Percentiles rank a stretch among this genome's conserved stretches.
phyloP scores from a whole-genome alignment of 2,113 vertebrate species.

The Glaucidium brasilianum region DNA sequence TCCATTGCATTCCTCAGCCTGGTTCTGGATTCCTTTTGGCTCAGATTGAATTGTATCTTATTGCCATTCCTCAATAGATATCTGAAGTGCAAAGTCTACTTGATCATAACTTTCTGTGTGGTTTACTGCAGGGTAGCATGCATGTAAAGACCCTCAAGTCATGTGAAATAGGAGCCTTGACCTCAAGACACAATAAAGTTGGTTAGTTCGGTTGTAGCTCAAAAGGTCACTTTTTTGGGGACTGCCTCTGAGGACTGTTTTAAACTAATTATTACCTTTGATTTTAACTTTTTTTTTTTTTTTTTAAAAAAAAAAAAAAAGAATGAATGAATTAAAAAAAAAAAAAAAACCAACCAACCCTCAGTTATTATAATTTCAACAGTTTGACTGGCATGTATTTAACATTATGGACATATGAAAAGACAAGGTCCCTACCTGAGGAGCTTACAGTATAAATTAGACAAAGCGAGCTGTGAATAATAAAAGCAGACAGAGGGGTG shows the following conservation, averaged over 20 bases:
- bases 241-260: slow-evolving; percentile 44
- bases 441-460: slow-evolving; percentile 28
- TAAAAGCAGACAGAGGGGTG: not conserved
- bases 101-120: slow-evolving; percentile 42
- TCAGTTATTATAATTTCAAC: slow-evolving; percentile 8
- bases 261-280: slow-evolving; percentile 61
- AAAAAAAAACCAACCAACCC: too few species aligned
- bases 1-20: slow-evolving; percentile 33
- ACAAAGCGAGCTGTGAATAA: slow-evolving; percentile 12
- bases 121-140: slow-evolving; percentile 34
- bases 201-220: slow-evolving; percentile 41
- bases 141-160: slow-evolving; percentile 51
- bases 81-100: slow-evolving; percentile 34
- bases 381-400: slow-evolving; percentile 36
- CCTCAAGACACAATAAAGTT: slow-evolving; percentile 56
- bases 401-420: slow-evolving; percentile 7
- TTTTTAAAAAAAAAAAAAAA: not conserved
- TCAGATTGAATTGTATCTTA: slow-evolving; percentile 35
- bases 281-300: slow-evolving; percentile 52
- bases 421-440: slow-evolving; percentile 31
- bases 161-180: slow-evolving; percentile 56
- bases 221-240: slow-evolving; percentile 57
- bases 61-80: not conserved
- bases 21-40: slow-evolving; percentile 27
- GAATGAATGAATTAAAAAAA: not conserved